These are phyloP conservation scores for Ditylenchus weischeri DNA, from an alignment of 2,888 invertebrate genomes.

Conservation along the genomic window DNA sequence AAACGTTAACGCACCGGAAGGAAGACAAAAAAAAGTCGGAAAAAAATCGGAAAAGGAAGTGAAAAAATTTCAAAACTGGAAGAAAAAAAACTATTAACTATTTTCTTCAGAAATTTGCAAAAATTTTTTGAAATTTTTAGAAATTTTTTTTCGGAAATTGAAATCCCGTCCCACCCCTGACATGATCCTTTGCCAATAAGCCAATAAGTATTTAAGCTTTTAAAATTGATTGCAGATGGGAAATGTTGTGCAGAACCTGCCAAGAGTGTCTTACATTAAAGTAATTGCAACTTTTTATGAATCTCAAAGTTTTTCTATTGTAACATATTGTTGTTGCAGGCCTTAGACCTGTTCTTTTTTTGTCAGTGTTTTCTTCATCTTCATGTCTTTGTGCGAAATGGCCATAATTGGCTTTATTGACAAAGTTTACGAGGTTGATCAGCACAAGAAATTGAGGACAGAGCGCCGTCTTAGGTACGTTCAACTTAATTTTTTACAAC, in stretches of 20 bases:
- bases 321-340: slow-evolving; percentile 18
- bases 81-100: no score
- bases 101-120: no score
- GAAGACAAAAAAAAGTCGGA: no score
- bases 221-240: slow-evolving; percentile 30
- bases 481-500: no score
- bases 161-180: no score
- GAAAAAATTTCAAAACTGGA: no score
- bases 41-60: no score
- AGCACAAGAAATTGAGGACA: slow-evolving; percentile 27
- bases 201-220: no score
- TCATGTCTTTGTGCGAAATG: slow-evolving; percentile 51
- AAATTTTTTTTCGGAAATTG: no score
- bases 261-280: slow-evolving; percentile 36
- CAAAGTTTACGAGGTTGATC: slow-evolving; percentile 27
- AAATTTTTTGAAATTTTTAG: no score
- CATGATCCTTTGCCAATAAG: no score
- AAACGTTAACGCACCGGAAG: no score
- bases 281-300: slow-evolving; percentile 22
- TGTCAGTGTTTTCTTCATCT: slow-evolving; percentile 48
- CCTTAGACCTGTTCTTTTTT: slow-evolving; percentile 44
- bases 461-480: slow-evolving; percentile 25
- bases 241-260: slow-evolving; percentile 57
- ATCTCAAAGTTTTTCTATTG: slow-evolving; percentile 22
- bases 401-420: slow-evolving; percentile 53